Evolutionary conservation across 37 sponge, comb jelly and placozoan genomes (phyloP), one percentile per base, ranked within the genome.

Genomic region (Spongilla lacustris): DNA sequence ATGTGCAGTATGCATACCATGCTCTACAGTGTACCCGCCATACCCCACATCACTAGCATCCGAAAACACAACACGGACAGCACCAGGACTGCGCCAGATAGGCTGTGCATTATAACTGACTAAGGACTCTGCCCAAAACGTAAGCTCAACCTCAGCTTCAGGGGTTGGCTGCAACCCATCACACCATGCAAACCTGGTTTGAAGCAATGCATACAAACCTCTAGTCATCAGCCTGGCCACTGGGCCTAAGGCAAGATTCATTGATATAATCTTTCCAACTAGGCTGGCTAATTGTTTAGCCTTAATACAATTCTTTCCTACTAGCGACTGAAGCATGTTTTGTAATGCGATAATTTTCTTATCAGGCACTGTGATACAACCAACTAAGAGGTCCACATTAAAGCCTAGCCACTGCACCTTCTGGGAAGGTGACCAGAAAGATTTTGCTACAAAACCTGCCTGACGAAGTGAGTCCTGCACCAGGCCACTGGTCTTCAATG

Each of bases 1-100:
- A 24, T 81, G 25, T 0, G 81, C 88, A 24, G 73, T n/a, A n/a
- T n/a, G 1, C 1, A n/a, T 2, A n/a, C 41, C 41, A 41, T 41
- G 41, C 41, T 41, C 41, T 13, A 87, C 82, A 21, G 30, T 36
- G 35, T 81, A 80, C 8, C 88, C 88, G 6, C 75, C 88, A 80
- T 66, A 87, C 6, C 88, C 88, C 32, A 76, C 10, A 22, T 87
- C 75, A 58, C 88, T 73, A 58, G 88, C 88, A 81, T 87, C 81
- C 14, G 81, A 80, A 68, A 69, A 86, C 0, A 78, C 86, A 31
- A 78, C 72, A 70, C 79, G 78, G 19, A 69, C 48, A 12, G 86
- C 79, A 22, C 33, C 66, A 21, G 86, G 48, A 5, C 12, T 38
- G 35, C 34, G 46, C 86, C 86, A 78, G 21, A 80, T 73, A 19